Percentiles rank a stretch among this genome's conserved stretches.
These are phyloP conservation scores for Ceriagrion tenellum DNA, from an alignment of 2,888 invertebrate species.

Conservation along the genomic window DNA sequence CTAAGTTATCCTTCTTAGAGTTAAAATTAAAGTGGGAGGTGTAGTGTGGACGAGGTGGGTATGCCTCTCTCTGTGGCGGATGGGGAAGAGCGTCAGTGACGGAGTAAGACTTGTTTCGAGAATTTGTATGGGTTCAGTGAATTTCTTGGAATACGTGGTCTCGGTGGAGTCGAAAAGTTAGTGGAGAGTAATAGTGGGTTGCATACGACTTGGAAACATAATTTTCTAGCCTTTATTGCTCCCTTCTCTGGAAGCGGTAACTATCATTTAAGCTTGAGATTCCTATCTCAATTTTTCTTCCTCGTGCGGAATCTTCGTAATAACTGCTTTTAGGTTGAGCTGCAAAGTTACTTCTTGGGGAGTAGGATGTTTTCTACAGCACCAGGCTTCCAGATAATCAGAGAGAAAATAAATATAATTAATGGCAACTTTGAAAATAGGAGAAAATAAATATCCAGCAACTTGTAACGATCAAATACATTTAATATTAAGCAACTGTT, in stretches of 20 bases:
- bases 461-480: no score
- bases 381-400: no score
- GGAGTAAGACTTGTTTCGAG: not conserved
- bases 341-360: no score
- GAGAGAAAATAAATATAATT: no score
- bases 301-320: no score
- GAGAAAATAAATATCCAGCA: no score
- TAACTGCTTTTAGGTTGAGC: no score
- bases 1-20: not conserved
- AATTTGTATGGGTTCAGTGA: not conserved
- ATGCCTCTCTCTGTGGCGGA: not conserved
- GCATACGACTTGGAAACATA: not conserved
- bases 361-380: no score
- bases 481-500: no score
- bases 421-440: no score
- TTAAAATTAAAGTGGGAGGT: not conserved
- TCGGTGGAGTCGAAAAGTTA: not conserved
- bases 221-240: not conserved
- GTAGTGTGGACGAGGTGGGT: not conserved
- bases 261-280: not conserved
- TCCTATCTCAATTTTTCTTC: not conserved
- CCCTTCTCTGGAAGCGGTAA: not conserved
- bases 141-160: not conserved
- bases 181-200: not conserved
- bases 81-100: not conserved